Conservation (phyloP, 2,888 invertebrate genomes). For the Ecliptopera silaceata region DNA sequence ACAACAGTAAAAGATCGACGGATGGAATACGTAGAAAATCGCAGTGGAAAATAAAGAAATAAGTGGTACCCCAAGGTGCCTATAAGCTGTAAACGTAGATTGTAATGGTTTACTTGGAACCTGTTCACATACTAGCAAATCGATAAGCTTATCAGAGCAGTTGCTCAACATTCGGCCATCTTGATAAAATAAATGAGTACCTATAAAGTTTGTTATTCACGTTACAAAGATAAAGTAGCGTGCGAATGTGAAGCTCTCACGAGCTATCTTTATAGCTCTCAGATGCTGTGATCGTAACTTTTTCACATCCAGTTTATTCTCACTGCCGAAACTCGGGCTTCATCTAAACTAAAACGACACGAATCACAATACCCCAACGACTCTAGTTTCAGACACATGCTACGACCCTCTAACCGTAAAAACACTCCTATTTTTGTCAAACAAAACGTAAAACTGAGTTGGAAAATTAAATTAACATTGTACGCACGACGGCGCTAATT, state of each 20-base stretch:
- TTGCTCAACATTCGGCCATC: background rate
- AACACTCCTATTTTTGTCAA: background rate
- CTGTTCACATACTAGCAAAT: background rate
- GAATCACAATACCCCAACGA: background rate
- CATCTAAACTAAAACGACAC: conserved; percentile 14
- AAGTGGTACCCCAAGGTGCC: no score
- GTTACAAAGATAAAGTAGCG: conserved; percentile 14
- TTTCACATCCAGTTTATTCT: conserved; percentile 16
- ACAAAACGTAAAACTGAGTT: background rate
- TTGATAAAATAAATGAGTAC: conserved; percentile 5
- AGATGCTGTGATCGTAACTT: conserved; percentile 25
- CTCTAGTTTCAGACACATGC: no score
- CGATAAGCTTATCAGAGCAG: background rate
- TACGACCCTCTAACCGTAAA: no score
- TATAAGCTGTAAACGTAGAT: no score
- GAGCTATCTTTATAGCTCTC: conserved; percentile 22
- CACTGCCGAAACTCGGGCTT: conserved; percentile 12
- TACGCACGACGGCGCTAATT: conserved; percentile 8
- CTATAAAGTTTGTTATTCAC: conserved; percentile 8
- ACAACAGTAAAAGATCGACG: no score
- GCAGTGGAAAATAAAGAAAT: no score
- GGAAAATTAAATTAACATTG: conserved; percentile 13
- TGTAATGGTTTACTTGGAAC: no score
- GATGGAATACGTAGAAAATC: no score
- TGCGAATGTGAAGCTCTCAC: conserved; percentile 18